These are phyloP conservation scores for Apantesis nais DNA, from an alignment of 2,888 invertebrate genomes.

Conservation along the genomic window DNA sequence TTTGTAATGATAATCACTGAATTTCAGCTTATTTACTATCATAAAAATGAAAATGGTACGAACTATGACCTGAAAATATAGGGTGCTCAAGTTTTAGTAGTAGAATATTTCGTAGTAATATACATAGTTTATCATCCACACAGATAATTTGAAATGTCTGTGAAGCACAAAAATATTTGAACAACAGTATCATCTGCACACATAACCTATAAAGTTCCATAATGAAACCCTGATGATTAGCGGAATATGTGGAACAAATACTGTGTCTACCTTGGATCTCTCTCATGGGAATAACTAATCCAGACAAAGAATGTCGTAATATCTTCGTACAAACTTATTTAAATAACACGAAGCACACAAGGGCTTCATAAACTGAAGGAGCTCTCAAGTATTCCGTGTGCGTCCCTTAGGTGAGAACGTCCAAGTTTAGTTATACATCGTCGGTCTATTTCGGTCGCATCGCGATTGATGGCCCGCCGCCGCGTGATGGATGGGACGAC, in stretches of 20 bases:
- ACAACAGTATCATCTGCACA: conserved; percentile 1
- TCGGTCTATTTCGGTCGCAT: conserved; percentile 72
- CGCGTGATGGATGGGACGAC: conserved; percentile 77
- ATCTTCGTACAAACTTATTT: conserved; percentile 40
- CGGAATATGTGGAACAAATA: background rate
- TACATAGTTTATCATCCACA: background rate
- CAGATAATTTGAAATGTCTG: background rate
- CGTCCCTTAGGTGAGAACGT: conserved; percentile 60
- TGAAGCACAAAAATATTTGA: background rate
- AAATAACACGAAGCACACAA: conserved; percentile 43
- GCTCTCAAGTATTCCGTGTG: conserved; percentile 38
- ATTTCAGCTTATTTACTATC: background rate
- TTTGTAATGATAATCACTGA: background rate
- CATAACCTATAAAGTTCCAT: conserved; percentile 1
- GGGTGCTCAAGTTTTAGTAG: too few species aligned
- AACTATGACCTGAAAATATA: too few species aligned
- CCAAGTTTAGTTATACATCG: conserved; percentile 60
- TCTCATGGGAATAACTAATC: conserved; percentile 14
- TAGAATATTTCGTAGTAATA: too few species aligned
- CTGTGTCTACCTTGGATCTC: conserved; percentile 10
- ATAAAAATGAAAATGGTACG: too few species aligned
- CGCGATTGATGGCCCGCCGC: conserved; percentile 76
- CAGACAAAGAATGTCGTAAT: conserved; percentile 24
- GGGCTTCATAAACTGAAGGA: conserved; percentile 46
- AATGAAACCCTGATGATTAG: conserved; percentile 1